Conservation (phyloP, 2,888 invertebrate genomes). For the Agrypnus murinus region DNA sequence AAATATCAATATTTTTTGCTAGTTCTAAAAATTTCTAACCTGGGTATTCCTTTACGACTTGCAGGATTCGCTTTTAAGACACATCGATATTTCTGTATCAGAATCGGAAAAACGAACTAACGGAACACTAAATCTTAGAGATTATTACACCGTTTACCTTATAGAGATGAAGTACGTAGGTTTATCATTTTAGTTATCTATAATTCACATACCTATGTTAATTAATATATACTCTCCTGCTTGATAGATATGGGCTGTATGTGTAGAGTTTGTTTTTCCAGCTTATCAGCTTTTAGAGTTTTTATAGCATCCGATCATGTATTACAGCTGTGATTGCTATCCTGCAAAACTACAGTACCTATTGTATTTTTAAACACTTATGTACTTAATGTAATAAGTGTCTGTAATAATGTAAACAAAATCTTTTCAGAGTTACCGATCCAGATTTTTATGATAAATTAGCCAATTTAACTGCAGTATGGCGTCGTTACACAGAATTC, state of each 20-base stretch:
- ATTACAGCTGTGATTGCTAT: conserved; percentile 14
- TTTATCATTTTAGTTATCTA: conserved; percentile 35
- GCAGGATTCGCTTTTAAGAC: conserved; percentile 80
- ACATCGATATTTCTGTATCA: conserved; percentile 83
- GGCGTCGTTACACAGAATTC: conserved; percentile 90
- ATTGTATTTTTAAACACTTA: not conserved
- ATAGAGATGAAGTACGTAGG: conserved; percentile 83
- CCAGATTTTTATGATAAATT: conserved; percentile 75
- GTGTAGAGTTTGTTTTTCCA: too few species aligned
- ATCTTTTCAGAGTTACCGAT: conserved; percentile 79
- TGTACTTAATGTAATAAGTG: too few species aligned
- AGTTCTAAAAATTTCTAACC: conserved; percentile 17
- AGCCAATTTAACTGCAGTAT: conserved; percentile 79
- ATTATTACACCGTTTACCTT: conserved; percentile 86
- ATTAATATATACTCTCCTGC: conserved; percentile 17
- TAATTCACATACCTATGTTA: conserved; percentile 3
- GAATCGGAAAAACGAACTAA: conserved; percentile 86
- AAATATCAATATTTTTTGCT: conserved; percentile 41
- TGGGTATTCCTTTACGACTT: not conserved
- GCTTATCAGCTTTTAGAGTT: not conserved
- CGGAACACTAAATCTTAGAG: conserved; percentile 82
- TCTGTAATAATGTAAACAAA: too few species aligned
- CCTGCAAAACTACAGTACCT: conserved; percentile 1
- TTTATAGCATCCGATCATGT: conserved; percentile 24
- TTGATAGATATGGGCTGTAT: not conserved